Percentiles rank a stretch among this genome's conserved stretches.
phyloP scores from a whole-genome alignment of 2,113 vertebrate genomes.

The Mobula hypostoma region DNA sequence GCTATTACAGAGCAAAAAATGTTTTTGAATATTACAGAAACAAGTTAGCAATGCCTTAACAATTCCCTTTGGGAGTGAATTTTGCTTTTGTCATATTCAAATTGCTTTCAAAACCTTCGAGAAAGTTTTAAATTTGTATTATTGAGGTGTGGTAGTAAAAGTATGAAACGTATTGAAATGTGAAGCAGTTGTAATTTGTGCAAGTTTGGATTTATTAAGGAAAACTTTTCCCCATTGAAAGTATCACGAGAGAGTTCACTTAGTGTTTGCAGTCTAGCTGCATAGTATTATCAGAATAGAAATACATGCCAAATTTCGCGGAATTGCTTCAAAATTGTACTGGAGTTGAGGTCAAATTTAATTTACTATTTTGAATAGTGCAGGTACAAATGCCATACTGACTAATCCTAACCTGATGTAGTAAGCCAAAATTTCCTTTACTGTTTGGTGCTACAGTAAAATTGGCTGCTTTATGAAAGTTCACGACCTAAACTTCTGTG shows the following conservation, averaged over 20 bases:
- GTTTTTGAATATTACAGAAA: background rate
- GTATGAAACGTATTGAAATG: slow-evolving; percentile 20
- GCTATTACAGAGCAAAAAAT: background rate
- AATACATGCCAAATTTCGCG: slow-evolving; percentile 7
- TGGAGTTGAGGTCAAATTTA: background rate
- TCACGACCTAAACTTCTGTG: background rate
- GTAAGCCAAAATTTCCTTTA: slow-evolving; percentile 12
- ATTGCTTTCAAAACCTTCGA: slow-evolving; percentile 13
- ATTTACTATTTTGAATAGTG: background rate
- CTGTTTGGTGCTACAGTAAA: background rate
- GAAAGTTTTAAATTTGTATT: background rate
- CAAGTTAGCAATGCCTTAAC: background rate
- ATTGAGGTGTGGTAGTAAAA: background rate
- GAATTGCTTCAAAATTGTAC: slow-evolving; percentile 25
- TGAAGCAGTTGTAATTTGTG: slow-evolving; percentile 18
- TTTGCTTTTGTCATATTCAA: background rate
- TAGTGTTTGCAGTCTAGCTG: background rate
- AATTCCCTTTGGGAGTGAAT: background rate
- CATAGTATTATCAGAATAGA: slow-evolving; percentile 22
- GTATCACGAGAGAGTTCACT: background rate
- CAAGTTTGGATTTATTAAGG: slow-evolving; percentile 11
- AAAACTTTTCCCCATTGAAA: background rate
- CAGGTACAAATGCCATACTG: background rate
- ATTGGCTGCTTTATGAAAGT: background rate
- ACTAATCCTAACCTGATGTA: background rate